A percentile compares a stretch with the other conserved stretches of the same genome.
Evolutionary conservation across 2,113 vertebrate genomes (phyloP).

Genomic region (Lepus americanus): DNA sequence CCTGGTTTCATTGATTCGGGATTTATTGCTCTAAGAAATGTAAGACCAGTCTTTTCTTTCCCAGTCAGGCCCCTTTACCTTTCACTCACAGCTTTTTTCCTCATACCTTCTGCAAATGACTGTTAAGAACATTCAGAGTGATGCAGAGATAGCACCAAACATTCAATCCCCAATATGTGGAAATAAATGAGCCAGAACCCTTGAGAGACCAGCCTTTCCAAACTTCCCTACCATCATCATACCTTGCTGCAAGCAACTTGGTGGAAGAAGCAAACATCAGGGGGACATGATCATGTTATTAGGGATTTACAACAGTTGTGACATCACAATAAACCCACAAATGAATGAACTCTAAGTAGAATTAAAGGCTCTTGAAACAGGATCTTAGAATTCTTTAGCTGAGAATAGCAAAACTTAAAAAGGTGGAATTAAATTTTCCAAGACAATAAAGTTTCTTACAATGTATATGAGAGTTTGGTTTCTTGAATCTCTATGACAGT

Average conservation of each 20-base stretch:
- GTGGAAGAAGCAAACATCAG: not conserved
- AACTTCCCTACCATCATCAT: not conserved
- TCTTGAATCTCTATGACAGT: slow-evolving; percentile 4
- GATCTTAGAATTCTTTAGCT: not conserved
- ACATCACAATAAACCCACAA: not conserved
- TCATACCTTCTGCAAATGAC: not conserved
- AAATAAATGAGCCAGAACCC: not conserved
- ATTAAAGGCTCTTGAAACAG: not conserved
- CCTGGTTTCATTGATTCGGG: not conserved
- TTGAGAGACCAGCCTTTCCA: not conserved
- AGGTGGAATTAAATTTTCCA: slow-evolving; percentile 23
- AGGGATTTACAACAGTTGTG: not conserved
- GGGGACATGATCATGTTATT: not conserved
- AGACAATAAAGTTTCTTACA: not conserved
- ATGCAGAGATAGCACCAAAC: not conserved
- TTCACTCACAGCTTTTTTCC: not conserved
- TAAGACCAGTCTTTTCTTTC: not conserved
- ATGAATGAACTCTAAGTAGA: not conserved
- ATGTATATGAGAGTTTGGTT: not conserved
- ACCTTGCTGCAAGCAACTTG: not conserved
- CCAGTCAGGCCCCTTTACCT: not conserved
- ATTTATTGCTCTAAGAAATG: not conserved
- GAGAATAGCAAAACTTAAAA: slow-evolving; percentile 1
- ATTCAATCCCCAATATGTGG: not conserved
- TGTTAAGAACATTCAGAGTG: not conserved